Evolutionary conservation across 2,888 invertebrate genomes (phyloP), one percentile per base, ranked within the genome.

Genomic region (Catocala sponsa): DNA sequence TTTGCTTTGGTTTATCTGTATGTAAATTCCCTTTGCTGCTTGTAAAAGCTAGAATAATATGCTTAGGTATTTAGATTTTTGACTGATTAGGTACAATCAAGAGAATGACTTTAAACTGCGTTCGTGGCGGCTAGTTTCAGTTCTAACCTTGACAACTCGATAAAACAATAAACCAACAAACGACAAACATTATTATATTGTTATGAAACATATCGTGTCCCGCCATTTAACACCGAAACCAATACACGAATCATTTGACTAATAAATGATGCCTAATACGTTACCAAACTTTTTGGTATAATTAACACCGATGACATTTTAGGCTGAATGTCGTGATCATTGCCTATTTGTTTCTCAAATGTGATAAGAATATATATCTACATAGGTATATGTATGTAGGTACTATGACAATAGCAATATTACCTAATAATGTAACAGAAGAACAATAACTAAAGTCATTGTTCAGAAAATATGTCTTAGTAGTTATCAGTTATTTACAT

Each of bases 171-270:
- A 56, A 64, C 57, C 50, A 71, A 71, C 72, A 80, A 66, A 60
- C 53, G 33, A 54, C 68, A 60, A 65, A 74, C 79, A 84, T 85
- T 82, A 86, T 85, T 80, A 74, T 80, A 73, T 75, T 70, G 82
- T 86, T 83, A 85, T 77, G 85, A 84, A 89, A 89, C 78, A n/a
- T 13, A 59, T 71, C 87, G 84, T 84, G 86, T 59, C 60, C 46
- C 59, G 32, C 51, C 75, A 65, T 79, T 91, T 90, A 90, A 65
- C 89, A 72, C 72, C 75, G 72, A 72, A 77, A 79, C 80, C 65
- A 65, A 68, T 64, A 71, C 72, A 74, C 76, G 77, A 82, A 87
- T 87, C 78, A 86, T 85, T 79, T 68, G 62, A 69, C 75, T 83
- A 82, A 86, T 85, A 80, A 86, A 61, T 63, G 68, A 64, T 58